Evolutionary conservation across 2,113 vertebrate genomes (phyloP).

Genomic region (Trochalopteron elliotii): DNA sequence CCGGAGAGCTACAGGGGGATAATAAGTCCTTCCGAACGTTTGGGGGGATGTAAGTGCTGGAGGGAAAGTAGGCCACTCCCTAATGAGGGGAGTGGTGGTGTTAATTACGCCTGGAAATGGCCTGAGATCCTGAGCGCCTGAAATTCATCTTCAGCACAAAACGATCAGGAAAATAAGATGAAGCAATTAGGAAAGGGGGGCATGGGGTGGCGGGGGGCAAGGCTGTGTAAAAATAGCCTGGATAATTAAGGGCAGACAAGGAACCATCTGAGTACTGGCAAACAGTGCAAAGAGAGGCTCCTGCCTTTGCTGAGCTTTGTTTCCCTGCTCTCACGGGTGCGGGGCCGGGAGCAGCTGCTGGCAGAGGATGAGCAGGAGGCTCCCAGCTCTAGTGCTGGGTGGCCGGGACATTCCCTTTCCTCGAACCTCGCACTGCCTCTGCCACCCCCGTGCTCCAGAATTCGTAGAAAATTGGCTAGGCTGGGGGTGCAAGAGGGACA

Average conservation of each 20-base stretch:
- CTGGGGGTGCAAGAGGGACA: neutral
- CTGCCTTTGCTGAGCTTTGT: neutral
- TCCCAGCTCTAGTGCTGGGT: neutral
- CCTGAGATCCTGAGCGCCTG: neutral
- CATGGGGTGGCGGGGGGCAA: neutral
- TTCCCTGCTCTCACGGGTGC: fast-evolving
- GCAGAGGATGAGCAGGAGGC: neutral
- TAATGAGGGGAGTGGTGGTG: constrained; percentile 49
- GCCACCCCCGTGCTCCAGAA: neutral
- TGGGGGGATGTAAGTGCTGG: neutral
- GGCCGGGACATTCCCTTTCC: neutral
- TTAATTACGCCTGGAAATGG: constrained; percentile 46
- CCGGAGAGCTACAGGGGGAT: neutral
- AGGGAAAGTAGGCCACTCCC: constrained; percentile 36
- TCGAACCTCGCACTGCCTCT: fast-evolving
- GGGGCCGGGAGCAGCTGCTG: fast-evolving
- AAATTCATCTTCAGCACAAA: constrained; percentile 59
- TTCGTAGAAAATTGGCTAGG: fast-evolving
- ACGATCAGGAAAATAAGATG: constrained; percentile 33
- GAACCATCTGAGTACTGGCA: neutral
- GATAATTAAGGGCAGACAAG: constrained; percentile 40
- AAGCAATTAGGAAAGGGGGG: constrained; percentile 20
- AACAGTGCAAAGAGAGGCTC: neutral
- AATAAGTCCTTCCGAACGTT: neutral
- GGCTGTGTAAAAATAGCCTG: constrained; percentile 36